phyloP scores from a whole-genome alignment of 2,113 vertebrate genomes.

The chimpanzee (Pan troglodytes) region NHGRI_mPanTro3-v2.1_pri NC_072414.2:90481501-90482000 shows the following conservation, averaged over 20 bases:
- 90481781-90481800: rapidly evolving
- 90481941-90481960: too few species aligned
- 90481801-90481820: background rate
- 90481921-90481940: background rate
- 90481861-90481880: background rate
- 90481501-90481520: background rate
- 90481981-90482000: too few species aligned
- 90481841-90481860: background rate
- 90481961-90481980: too few species aligned
- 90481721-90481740: background rate
- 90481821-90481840: background rate
- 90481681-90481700: background rate
- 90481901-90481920: background rate
- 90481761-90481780: background rate
- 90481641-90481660: background rate
- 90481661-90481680: background rate
- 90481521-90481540: background rate
- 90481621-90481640: background rate
- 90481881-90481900: background rate
- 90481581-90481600: background rate
- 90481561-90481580: background rate
- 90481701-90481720: background rate
- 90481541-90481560: background rate
- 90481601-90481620: background rate
- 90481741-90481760: background rate